Percentiles rank a stretch among this genome's conserved stretches.
These are phyloP conservation scores for Tauraco hartlaubi DNA, from an alignment of 2,797 vertebrate genomes.

Conservation along the genomic window DNA sequence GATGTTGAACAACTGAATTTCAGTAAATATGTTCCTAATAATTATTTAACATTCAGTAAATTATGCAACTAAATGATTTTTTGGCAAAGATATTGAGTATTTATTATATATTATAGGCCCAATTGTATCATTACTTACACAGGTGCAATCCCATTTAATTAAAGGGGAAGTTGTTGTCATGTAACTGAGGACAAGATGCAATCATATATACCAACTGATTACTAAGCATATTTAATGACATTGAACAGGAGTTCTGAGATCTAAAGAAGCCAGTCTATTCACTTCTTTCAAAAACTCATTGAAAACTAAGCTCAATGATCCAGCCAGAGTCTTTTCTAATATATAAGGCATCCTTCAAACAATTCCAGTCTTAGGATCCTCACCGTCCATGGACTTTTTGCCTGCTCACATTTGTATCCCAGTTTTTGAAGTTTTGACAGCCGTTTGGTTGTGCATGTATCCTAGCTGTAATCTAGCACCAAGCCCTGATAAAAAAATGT, in stretches of 20 bases:
- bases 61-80: constrained; percentile 68
- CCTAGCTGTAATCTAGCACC: background rate
- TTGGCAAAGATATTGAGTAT: constrained; percentile 67
- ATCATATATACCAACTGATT: constrained; percentile 60
- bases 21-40: constrained; percentile 79
- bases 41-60: constrained; percentile 75
- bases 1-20: constrained; percentile 78
- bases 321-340: background rate
- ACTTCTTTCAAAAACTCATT: background rate
- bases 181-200: constrained; percentile 49
- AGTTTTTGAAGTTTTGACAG: background rate
- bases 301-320: background rate
- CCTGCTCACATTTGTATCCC: background rate
- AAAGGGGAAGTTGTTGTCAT: constrained; percentile 60
- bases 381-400: background rate
- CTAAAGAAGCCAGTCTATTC: constrained; percentile 50
- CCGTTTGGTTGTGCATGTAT: background rate
- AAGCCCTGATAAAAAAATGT: background rate
- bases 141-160: constrained; percentile 63
- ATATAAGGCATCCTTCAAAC: background rate
- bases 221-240: constrained; percentile 65
- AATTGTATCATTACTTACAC: constrained; percentile 41
- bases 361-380: background rate
- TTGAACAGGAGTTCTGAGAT: constrained; percentile 38
- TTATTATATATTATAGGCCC: constrained; percentile 39